These are phyloP conservation scores for Selenia dentaria DNA, from an alignment of 2,888 invertebrate species.

Conservation along the genomic window DNA sequence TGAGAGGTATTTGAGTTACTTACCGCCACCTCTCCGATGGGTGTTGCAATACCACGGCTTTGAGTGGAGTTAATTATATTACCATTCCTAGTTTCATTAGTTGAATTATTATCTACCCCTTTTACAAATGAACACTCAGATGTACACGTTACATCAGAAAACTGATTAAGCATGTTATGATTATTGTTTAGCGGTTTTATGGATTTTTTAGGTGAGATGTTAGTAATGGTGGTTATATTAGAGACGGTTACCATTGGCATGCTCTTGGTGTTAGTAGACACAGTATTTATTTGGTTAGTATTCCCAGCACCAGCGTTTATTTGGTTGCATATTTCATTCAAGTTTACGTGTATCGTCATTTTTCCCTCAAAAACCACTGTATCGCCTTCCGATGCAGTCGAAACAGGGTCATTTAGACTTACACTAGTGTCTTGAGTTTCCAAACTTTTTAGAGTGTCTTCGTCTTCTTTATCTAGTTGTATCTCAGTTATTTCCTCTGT, in stretches of 20 bases:
- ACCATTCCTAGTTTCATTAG: slow-evolving; percentile 43
- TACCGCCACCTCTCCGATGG: slow-evolving; percentile 56
- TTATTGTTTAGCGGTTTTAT: slow-evolving; percentile 73
- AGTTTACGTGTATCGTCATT: slow-evolving; percentile 81
- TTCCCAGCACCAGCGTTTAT: slow-evolving; percentile 75
- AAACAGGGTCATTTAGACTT: slow-evolving; percentile 80
- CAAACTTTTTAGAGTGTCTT: slow-evolving; percentile 80
- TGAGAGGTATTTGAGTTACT: slow-evolving; percentile 62
- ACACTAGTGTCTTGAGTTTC: slow-evolving; percentile 83
- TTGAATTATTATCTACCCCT: slow-evolving; percentile 50
- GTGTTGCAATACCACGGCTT: slow-evolving; percentile 53
- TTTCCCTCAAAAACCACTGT: slow-evolving; percentile 82
- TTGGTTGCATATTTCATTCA: slow-evolving; percentile 80
- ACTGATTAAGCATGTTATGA: slow-evolving; percentile 56
- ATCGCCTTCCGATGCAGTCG: slow-evolving; percentile 75
- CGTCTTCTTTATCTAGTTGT: slow-evolving; percentile 80
- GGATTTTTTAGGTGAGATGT: slow-evolving; percentile 80
- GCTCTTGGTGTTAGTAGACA: slow-evolving; percentile 73
- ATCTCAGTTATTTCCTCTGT: slow-evolving; percentile 78
- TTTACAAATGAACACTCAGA: slow-evolving; percentile 56
- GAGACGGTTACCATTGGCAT: slow-evolving; percentile 84
- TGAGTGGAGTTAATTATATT: slow-evolving; percentile 47
- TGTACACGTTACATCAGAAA: slow-evolving; percentile 57
- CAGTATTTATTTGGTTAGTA: slow-evolving; percentile 63
- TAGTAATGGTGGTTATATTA: slow-evolving; percentile 83